Percentiles rank a stretch among this genome's conserved stretches.
Conservation (phyloP, 92 coral and sea anemone genomes). For the Actinostola sp. region DNA sequence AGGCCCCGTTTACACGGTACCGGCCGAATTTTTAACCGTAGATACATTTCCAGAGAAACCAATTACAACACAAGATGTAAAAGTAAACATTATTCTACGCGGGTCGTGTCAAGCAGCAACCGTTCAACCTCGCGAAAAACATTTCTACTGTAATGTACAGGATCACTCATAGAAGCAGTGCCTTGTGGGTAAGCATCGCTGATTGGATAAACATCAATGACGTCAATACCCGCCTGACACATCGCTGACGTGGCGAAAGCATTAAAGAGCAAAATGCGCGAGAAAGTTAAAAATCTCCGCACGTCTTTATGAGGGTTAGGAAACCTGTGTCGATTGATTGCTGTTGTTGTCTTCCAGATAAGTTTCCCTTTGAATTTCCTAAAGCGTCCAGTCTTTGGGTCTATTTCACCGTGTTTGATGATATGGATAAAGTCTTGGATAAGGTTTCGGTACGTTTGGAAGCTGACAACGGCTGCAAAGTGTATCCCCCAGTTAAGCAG, state of each 20-base stretch:
- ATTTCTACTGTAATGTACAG: slow-evolving; percentile 72
- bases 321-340: slow-evolving; percentile 80
- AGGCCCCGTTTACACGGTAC: too few species aligned
- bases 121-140: slow-evolving; percentile 78
- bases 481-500: slow-evolving; percentile 90
- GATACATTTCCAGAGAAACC: too few species aligned
- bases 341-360: slow-evolving; percentile 93
- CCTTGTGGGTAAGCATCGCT: slow-evolving; percentile 89
- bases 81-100: not conserved
- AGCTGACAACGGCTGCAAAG: slow-evolving; percentile 86
- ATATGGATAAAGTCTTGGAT: slow-evolving; percentile 59
- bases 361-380: slow-evolving; percentile 67
- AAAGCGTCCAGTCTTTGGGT: slow-evolving; percentile 19
- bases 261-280: slow-evolving; percentile 76
- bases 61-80: too few species aligned
- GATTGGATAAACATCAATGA: slow-evolving; percentile 87
- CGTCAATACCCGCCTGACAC: slow-evolving; percentile 89
- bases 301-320: slow-evolving; percentile 95
- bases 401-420: slow-evolving; percentile 33
- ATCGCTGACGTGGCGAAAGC: slow-evolving; percentile 83
- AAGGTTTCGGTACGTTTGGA: slow-evolving; percentile 67
- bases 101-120: slow-evolving; percentile 36
- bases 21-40: too few species aligned
- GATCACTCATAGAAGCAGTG: slow-evolving; percentile 72
- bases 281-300: slow-evolving; percentile 85